Conservation (phyloP, 2,113 vertebrate genomes). For the Mola mola region DNA sequence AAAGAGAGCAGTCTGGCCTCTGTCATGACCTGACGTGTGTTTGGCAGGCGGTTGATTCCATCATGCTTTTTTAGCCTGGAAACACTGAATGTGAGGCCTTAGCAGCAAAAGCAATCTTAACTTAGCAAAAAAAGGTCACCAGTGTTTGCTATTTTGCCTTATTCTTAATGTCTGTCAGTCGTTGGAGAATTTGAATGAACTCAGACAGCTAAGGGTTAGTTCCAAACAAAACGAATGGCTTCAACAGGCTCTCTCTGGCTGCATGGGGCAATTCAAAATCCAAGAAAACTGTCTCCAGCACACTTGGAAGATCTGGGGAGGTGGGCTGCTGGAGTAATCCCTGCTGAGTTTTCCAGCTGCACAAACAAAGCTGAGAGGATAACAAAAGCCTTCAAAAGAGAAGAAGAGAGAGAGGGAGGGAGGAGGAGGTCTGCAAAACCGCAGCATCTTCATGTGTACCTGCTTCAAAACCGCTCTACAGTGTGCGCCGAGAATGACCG, state of each 20-base stretch:
- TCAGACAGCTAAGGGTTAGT: conserved; percentile 18
- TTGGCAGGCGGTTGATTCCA: conserved; percentile 46
- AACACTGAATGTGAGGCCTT: conserved; percentile 26
- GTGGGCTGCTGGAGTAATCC: conserved; percentile 64
- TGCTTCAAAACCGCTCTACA: conserved; percentile 38
- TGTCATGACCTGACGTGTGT: conserved; percentile 54
- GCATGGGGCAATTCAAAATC: conserved; percentile 48
- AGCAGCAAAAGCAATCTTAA: conserved; percentile 34
- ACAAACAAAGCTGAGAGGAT: conserved; percentile 78
- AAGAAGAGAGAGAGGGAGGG: conserved; percentile 37
- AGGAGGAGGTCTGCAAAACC: conserved; percentile 41
- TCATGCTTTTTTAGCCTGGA: conserved; percentile 37
- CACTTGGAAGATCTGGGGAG: conserved; percentile 50
- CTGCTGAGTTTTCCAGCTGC: conserved; percentile 78
- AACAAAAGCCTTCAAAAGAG: conserved; percentile 73
- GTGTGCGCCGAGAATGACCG: conserved; percentile 32
- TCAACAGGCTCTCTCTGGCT: conserved; percentile 38
- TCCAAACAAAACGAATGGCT: conserved; percentile 38
- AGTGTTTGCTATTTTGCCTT: neutral
- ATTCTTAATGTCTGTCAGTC: conserved; percentile 26
- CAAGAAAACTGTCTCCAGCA: conserved; percentile 53
- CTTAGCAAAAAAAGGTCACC: conserved; percentile 27
- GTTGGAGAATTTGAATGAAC: conserved; percentile 24
- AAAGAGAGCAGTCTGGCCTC: conserved; percentile 63
- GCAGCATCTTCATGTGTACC: conserved; percentile 71